A percentile compares a stretch with the other conserved stretches of the same genome.
phyloP scores from a whole-genome alignment of 1,140 invertebrate genomes.

The Oryzaephilus surinamensis region DNA sequence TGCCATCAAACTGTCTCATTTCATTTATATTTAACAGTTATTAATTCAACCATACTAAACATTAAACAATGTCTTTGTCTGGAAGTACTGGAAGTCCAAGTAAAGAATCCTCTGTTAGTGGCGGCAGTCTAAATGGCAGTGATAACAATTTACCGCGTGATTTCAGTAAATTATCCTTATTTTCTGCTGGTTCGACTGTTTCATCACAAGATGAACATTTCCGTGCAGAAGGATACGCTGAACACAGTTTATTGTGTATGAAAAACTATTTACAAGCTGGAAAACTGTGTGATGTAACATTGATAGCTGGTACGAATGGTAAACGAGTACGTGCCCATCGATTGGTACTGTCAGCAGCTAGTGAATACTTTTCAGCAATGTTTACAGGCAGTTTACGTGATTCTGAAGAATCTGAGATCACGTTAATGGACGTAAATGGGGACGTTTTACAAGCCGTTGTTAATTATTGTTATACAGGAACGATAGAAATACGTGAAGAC shows the following conservation, averaged over 20 bases:
- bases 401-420: constrained; percentile 73
- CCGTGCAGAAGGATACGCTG: constrained; percentile 66
- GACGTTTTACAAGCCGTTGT: constrained; percentile 74
- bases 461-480: constrained; percentile 83
- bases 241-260: constrained; percentile 68
- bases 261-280: constrained; percentile 67
- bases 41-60: too few species aligned
- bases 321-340: constrained; percentile 38
- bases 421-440: constrained; percentile 70
- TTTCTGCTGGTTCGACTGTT: constrained; percentile 35
- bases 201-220: constrained; percentile 65
- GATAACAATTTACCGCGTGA: constrained; percentile 42
- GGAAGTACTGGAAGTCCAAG: constrained; percentile 29
- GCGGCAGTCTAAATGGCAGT: constrained; percentile 21
- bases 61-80: constrained; percentile 31
- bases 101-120: constrained; percentile 26
- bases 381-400: constrained; percentile 81
- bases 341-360: constrained; percentile 77
- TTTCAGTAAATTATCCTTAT: constrained; percentile 43
- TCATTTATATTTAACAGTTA: too few species aligned
- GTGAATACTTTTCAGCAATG: constrained; percentile 93
- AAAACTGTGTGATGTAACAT: constrained; percentile 67
- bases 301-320: constrained; percentile 57
- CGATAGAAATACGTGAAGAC: constrained; percentile 64
- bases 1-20: too few species aligned